Evolutionary conservation across 2,888 invertebrate species (phyloP).

Genomic region (Cerastis leucographa): DNA sequence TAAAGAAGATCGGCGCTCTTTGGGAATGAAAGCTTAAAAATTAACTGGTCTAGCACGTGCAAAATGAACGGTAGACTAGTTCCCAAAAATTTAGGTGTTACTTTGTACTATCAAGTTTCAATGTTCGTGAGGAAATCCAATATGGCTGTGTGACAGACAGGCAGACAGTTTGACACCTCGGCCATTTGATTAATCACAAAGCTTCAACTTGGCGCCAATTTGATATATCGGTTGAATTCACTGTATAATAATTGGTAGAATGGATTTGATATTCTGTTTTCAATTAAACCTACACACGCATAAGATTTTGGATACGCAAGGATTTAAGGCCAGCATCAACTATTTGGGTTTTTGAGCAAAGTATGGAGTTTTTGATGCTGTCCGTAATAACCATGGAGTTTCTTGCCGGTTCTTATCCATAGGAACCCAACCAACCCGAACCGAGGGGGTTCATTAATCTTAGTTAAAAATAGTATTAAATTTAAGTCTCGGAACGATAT

Average conservation of each 20-base stretch:
- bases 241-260: background rate
- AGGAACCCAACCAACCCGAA: no score
- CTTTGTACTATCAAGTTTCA: constrained; percentile 44
- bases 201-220: constrained; percentile 36
- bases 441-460: no score
- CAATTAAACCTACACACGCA: background rate
- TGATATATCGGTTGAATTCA: constrained; percentile 18
- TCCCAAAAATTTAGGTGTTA: constrained; percentile 30
- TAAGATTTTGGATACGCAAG: background rate
- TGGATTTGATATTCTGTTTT: constrained; percentile 1
- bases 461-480: no score
- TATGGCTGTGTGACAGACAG: constrained; percentile 47
- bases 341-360: no score
- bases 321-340: no score
- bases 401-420: no score
- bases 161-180: constrained; percentile 51
- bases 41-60: background rate
- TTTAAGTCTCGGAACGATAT: no score
- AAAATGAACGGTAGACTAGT: background rate
- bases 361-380: no score
- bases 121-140: constrained; percentile 50
- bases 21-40: no score
- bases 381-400: no score
- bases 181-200: constrained; percentile 55
- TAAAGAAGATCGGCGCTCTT: no score